Evolutionary conservation across 1,140 invertebrate species (phyloP).

Genomic region (Bombus terrestris): DNA sequence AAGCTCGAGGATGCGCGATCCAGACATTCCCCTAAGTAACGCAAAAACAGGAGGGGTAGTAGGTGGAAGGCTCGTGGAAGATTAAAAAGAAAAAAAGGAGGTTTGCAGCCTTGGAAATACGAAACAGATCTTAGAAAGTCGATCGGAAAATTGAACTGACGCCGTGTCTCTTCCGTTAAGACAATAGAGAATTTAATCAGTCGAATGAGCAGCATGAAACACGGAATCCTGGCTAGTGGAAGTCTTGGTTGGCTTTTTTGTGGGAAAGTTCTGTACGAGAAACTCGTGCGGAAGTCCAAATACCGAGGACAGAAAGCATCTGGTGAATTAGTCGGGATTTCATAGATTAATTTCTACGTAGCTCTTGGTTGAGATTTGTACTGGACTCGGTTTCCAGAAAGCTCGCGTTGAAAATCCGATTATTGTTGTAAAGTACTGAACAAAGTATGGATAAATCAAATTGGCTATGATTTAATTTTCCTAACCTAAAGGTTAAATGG

Average conservation of each 20-base stretch:
- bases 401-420: background rate
- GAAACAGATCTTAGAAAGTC: background rate
- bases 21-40: too few species aligned
- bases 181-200: slow-evolving; percentile 50
- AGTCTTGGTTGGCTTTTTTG: slow-evolving; percentile 1
- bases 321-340: slow-evolving; percentile 15
- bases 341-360: slow-evolving; percentile 18
- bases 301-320: slow-evolving; percentile 2
- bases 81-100: background rate
- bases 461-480: too few species aligned
- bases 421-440: background rate
- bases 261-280: background rate
- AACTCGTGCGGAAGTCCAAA: slow-evolving; percentile 16
- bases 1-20: too few species aligned
- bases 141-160: slow-evolving; percentile 4
- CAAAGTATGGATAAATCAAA: background rate
- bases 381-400: background rate
- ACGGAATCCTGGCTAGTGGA: background rate
- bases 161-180: background rate
- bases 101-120: background rate
- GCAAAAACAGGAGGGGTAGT: background rate
- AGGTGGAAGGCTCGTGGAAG: background rate
- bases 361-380: background rate
- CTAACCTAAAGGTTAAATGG: too few species aligned
- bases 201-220: background rate